Evolutionary conservation across 1,140 invertebrate genomes (phyloP), one percentile per base, ranked within the genome.

Genomic region (Leptinotarsa undecemlineata): DNA sequence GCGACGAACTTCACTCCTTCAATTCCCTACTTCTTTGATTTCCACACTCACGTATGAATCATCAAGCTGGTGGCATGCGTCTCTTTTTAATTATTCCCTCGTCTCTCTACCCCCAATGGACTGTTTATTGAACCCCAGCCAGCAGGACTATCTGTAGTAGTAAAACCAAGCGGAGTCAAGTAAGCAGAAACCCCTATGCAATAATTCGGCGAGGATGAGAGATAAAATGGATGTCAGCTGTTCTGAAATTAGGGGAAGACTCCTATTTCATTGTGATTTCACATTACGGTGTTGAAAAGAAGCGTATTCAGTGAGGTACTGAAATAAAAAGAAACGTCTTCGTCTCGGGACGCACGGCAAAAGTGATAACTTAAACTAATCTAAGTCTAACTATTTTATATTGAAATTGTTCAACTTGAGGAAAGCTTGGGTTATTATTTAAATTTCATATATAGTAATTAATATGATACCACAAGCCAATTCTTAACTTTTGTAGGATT

Each of bases 161-260:
- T 57, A 57, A 57, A 57, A 57, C 51, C n/a, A 57, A 57, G 51
- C n/a, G 13, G 51, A 57, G 51, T 57, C 51, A 57, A 57, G 51
- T 57, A 57, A 57, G 51, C 51, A 57, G 51, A 57, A 19, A 57
- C 51, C 51, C 51, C 51, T 57, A 57, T 57, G 51, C 51, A 57
- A 57, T 57, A n/a, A 57, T 57, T 57, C 17, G 51, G 51, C 51
- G 51, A 19, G 51, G 51, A 17, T 57, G 51, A 57, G 51, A 57
- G 51, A 57, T 57, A n/a, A 57, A 57, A 57, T 57, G 51, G 51
- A 57, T 57, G 51, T 57, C 51, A 57, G 51, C 51, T 57, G 51
- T 17, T 57, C 17, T 57, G 15, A 14, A 15, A 57, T 57, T 4
- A 57, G 51, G 51, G 51, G n/a, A 57, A 57, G 51, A 14, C 6